A percentile compares a stretch with the other conserved stretches of the same genome.
These are phyloP conservation scores for Pyrgilauda ruficollis DNA, from an alignment of 2,113 vertebrate genomes.

Conservation along the genomic window DNA sequence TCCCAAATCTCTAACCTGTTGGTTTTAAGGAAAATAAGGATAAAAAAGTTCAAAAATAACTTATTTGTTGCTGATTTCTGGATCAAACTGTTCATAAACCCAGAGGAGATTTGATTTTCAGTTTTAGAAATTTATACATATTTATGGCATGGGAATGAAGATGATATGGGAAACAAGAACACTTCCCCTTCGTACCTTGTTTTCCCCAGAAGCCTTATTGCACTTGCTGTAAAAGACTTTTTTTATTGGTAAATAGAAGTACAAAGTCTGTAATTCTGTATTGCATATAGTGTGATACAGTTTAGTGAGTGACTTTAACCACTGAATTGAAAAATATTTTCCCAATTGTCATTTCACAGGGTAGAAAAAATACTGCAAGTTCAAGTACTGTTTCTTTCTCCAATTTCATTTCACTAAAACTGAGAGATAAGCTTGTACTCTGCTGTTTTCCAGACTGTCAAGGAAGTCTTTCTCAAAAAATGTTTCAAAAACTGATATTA, in stretches of 20 bases:
- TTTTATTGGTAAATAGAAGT: neutral
- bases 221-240: neutral
- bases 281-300: neutral
- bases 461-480: neutral
- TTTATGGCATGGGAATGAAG: neutral
- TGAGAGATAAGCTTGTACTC: neutral
- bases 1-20: neutral
- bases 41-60: neutral
- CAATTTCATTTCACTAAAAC: neutral
- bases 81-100: neutral
- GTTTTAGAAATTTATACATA: neutral
- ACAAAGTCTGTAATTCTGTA: neutral
- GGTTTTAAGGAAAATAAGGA: neutral
- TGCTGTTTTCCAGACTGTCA: slow-evolving; percentile 5
- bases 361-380: neutral
- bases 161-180: neutral
- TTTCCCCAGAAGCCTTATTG: neutral
- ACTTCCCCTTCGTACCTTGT: neutral
- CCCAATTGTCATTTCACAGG: neutral
- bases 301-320: neutral
- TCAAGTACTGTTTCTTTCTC: neutral
- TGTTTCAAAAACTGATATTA: slow-evolving; percentile 1
- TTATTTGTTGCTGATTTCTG: neutral
- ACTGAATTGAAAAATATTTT: slow-evolving; percentile 41
- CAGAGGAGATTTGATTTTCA: neutral